Conservation (phyloP, 2,888 invertebrate genomes). For the Eueremaeus valkanovi region DNA sequence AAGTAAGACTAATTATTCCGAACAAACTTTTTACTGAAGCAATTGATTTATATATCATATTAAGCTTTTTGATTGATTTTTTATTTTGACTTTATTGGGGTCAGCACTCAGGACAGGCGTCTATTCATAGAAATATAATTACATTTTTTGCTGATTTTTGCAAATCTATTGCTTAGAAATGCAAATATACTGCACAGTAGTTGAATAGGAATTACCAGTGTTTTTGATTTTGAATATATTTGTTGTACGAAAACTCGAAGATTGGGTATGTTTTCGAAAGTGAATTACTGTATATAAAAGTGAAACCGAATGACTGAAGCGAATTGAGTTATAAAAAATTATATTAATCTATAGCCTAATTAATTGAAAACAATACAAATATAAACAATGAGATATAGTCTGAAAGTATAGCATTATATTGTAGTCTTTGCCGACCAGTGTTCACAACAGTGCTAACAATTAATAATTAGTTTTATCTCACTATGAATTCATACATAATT, state of each 20-base stretch:
- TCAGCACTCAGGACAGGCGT: neutral
- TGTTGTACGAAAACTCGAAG: no score
- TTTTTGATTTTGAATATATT: no score
- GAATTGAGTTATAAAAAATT: neutral
- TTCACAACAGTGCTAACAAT: neutral
- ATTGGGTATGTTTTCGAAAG: no score
- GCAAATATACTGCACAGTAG: no score
- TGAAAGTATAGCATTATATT: no score
- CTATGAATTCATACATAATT: no score
- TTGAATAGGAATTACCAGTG: no score
- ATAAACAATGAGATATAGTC: neutral
- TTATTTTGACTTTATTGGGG: neutral
- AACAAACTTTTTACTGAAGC: neutral
- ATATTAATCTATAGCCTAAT: neutral
- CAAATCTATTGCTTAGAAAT: no score
- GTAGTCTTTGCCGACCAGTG: neutral
- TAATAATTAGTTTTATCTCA: no score
- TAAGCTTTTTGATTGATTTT: neutral
- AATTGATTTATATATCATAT: neutral
- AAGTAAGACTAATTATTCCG: neutral
- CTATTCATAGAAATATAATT: no score
- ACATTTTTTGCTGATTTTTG: no score
- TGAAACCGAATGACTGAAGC: neutral
- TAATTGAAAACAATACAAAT: neutral
- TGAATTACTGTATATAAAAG: no score